Base-by-base conservation (phyloP, 1,140 invertebrate species). In the Meteorus sp. region DNA sequence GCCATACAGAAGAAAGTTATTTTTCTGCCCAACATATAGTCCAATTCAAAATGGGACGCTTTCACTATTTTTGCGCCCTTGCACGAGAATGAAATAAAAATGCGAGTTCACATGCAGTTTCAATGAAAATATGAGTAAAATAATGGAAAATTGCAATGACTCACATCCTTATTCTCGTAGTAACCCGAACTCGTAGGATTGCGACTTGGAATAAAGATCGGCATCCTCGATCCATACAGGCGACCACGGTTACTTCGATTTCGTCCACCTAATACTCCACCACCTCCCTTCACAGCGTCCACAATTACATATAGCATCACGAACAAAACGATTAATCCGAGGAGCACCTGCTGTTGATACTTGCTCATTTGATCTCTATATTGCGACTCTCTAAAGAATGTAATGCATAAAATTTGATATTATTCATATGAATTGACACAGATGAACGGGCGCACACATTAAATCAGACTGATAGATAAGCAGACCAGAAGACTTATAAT, bases 1-100 rank as follows among this genome's bases (percentile, higher is more conserved):
- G 93, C 93, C 63, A 92, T 89, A 71, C 93, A 96, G 41, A 95
- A 82, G 67, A 96, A 95, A 0, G 89, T 90, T 25, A 96, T 94
- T 77, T 95, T 96, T 73, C 95, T 91, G 0, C 94, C 94, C 55
- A 96, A 75, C 62, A 93, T 90, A 74, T 95, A 96, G 83, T 95
- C 92, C 79, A 91, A 86, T 76, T 95, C 93, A 79, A 95, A 96
- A 74, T 95, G 93, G 0, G 93, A 95, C 1, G 92, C 87, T 65
- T 92, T 86, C 9, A 88, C 81, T 56, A 96, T 95, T 81, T 91
- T 93, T 0, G 93, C 93, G n/a, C 92, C 93, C 93, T 95, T 66
- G 8, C 15, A 25, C 9, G n/a, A n/a, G n/a, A n/a, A n/a, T n/a
- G n/a, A n/a, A n/a, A n/a, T n/a, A n/a, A n/a, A n/a, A n/a, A n/a